Base-by-base conservation (phyloP, 2,797 vertebrate genomes). In the Gymnopithys bicolor region DNA sequence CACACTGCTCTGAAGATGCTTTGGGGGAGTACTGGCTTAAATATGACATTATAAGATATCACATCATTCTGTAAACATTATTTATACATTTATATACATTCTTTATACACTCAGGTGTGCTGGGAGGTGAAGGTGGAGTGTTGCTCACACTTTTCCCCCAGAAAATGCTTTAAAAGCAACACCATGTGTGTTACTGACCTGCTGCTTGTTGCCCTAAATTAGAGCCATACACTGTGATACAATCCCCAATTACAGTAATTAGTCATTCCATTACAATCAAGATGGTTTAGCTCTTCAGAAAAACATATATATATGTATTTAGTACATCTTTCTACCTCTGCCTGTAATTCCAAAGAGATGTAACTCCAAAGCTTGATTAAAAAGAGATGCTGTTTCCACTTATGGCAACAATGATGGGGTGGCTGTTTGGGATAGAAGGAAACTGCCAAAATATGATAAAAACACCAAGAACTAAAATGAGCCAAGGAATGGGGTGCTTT, bases 121-220 rank as follows among this genome's bases (percentile, higher is more conserved):
- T 5, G 28, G 53, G 45, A 63, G 55, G 8, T 3, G 9, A 12
- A 2, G 2, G 17, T 4, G 3, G 0, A 11, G 17, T 3, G 18
- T 12, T 46, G 17, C 14, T 39, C 60, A 19, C 10, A 14, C 2
- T 63, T 69, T 7, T 21, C 24, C 4, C 13, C 63, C 39, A 41
- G 63, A 39, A 91, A 74, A 60, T 13, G 11, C 48, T 95, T 84
- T 71, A 77, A 70, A 85, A 78, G 66, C 71, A 87, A 24, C 23
- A 41, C 21, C 48, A 43, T 49, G 79, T 48, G 2, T 41, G 68
- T 46, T 67, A 78, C n/a, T 66, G 79, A 78, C 89, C 71, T 78
- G 45, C 53, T 67, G 10, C 71, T 93, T 87, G 71, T 83, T 83
- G 87, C 78, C 35, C 30, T 83, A 73, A 95, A 86, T 94, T 62